Evolutionary conservation across 35 echinoderm and acorn worm genomes (phyloP).

Genomic region (Eucidaris tribuloides): DNA sequence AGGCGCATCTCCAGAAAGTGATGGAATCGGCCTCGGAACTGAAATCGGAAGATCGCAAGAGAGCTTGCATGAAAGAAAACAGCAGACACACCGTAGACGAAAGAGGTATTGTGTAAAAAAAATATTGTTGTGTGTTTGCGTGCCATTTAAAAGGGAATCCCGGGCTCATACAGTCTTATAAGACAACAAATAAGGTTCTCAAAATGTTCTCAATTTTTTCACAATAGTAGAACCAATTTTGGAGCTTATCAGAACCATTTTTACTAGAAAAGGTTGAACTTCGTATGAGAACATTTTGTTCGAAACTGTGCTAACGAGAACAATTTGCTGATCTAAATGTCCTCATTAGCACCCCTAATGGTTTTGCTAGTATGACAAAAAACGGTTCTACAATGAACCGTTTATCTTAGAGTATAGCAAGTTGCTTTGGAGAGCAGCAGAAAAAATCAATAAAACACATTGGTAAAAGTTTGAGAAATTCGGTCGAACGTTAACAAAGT

Average conservation of each 20-base stretch:
- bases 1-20: conserved; percentile 35
- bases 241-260: background rate
- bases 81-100: conserved; percentile 23
- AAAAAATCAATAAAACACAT: no score
- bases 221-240: background rate
- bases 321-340: no score
- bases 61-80: background rate
- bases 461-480: no score
- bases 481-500: no score
- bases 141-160: background rate
- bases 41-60: background rate
- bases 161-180: background rate
- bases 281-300: background rate
- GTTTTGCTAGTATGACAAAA: no score
- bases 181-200: background rate
- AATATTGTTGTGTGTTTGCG: background rate
- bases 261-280: background rate
- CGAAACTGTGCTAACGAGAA: no score
- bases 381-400: no score
- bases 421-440: no score
- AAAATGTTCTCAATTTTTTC: background rate
- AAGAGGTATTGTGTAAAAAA: background rate
- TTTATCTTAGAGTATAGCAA: no score
- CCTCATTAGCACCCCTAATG: no score
- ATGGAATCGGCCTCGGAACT: conserved; percentile 54